Base-by-base conservation (phyloP, 1,140 invertebrate species). In the Nasonia longicornis region DNA sequence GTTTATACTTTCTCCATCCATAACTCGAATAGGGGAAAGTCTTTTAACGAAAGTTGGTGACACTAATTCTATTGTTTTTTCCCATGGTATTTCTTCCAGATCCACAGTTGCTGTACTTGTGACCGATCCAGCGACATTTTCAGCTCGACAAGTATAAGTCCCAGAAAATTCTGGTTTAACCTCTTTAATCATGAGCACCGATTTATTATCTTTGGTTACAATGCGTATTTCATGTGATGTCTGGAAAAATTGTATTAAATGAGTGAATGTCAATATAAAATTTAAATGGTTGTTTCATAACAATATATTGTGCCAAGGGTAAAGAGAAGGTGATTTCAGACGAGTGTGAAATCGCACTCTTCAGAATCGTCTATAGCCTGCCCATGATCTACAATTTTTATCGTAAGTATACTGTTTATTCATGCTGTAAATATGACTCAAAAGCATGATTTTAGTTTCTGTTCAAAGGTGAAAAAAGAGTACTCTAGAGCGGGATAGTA, bases 1-100 rank as follows among this genome's bases (percentile, higher is more conserved):
- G 84, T 94, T 92, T 35, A 97, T 95, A 86, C 96, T 94, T 87
- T 98, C 96, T 66, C 97, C 96, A 89, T 98, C 97, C 97, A 98
- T 98, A 10, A 98, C 95, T 85, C 94, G 94, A 2, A 95, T 90
- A 22, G 95, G 93, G 70, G 93, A 92, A 73, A 97, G 91, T 85
- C 93, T 93, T 85, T 93, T 93, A 20, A 94, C 91, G 85, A 98
- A 97, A 83, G 93, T 92, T 29, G 97, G 97, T 26, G 95, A 93
- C 84, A 93, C 91, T 29, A 95, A 91, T 87, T 95, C 93, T 35
- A 92, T 85, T 2, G 92, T 90, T 83, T 93, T 91, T 86, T 94
- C 92, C 88, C 92, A 92, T 58, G 91, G 91, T 83, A 93, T 92
- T 67, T 94, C 92, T 45, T 94, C 86, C 45, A 97, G 88, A 83